Evolutionary conservation across 2,113 vertebrate genomes (phyloP).

Genomic region (Gorsachius goisagi): DNA sequence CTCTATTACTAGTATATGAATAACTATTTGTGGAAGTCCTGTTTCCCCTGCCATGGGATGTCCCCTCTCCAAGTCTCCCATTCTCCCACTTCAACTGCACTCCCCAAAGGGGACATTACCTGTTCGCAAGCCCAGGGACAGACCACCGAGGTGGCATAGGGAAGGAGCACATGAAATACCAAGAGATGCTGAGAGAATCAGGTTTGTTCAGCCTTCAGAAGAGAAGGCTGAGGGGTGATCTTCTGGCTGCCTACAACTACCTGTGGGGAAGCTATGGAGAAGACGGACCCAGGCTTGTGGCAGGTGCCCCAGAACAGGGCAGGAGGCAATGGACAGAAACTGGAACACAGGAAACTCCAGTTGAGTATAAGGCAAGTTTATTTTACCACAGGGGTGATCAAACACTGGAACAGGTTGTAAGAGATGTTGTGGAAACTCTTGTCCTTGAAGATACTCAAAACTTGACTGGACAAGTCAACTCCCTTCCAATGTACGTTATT

Average conservation of each 20-base stretch:
- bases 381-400: neutral
- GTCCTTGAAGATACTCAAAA: neutral
- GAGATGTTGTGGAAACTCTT: neutral
- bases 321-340: neutral
- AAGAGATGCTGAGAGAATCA: neutral
- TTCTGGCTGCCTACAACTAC: accelerated
- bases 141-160: neutral
- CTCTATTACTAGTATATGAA: neutral
- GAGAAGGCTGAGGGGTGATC: neutral
- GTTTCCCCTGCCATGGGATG: neutral
- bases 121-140: neutral
- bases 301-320: neutral
- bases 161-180: neutral
- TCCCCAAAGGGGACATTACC: neutral
- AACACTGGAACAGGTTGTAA: neutral
- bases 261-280: neutral
- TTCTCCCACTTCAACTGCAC: neutral
- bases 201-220: neutral
- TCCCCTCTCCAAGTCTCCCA: neutral
- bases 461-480: neutral
- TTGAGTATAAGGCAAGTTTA: neutral
- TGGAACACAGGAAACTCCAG: neutral
- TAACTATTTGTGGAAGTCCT: neutral
- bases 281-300: neutral
- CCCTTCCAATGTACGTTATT: accelerated